phyloP scores from a whole-genome alignment of 2,797 vertebrate genomes.

The Carduelis carduelis region DNA sequence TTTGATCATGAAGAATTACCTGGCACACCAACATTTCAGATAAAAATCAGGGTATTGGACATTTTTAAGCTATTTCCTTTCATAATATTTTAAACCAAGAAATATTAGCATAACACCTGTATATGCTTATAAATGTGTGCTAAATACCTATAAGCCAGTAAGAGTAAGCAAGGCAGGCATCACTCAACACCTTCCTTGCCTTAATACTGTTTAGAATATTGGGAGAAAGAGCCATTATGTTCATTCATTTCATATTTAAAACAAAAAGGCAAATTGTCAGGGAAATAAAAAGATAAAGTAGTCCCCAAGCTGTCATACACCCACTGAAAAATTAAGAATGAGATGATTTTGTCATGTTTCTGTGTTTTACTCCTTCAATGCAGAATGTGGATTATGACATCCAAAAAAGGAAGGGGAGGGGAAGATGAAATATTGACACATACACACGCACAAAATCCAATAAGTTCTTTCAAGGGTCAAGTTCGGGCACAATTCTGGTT shows the following conservation, averaged over 20 bases:
- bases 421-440: neutral
- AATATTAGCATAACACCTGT: neutral
- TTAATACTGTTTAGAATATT: neutral
- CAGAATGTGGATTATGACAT: neutral
- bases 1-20: conserved; percentile 13
- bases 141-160: neutral
- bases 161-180: neutral
- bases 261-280: neutral
- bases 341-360: neutral
- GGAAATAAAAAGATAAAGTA: neutral
- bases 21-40: neutral
- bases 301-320: neutral
- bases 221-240: fast-evolving
- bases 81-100: neutral
- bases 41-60: neutral
- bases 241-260: neutral
- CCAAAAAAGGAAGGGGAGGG: neutral
- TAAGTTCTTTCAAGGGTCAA: neutral
- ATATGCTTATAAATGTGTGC: neutral
- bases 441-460: neutral
- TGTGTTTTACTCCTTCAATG: neutral
- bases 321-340: neutral
- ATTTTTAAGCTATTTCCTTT: neutral
- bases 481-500: neutral
- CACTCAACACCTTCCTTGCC: neutral